phyloP scores from a whole-genome alignment of 2,113 vertebrate genomes.

The Laticauda laticaudata region DNA sequence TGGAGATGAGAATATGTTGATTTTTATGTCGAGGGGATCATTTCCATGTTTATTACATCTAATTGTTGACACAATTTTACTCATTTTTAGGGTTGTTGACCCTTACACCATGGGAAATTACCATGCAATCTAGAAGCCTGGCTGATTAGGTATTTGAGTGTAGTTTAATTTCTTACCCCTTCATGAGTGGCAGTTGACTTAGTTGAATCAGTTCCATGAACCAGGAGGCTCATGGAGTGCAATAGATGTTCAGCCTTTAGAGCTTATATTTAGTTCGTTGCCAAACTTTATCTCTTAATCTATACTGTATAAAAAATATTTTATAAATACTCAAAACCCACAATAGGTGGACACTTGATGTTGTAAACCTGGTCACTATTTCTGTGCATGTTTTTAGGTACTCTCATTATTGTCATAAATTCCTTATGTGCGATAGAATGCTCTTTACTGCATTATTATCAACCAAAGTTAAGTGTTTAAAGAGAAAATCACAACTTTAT shows the following conservation, averaged over 20 bases:
- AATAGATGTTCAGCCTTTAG: background rate
- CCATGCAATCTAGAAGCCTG: background rate
- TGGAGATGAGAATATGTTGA: background rate
- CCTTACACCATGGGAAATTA: background rate
- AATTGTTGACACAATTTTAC: background rate
- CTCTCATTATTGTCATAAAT: background rate
- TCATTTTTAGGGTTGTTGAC: background rate
- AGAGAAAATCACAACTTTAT: background rate
- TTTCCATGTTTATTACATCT: background rate
- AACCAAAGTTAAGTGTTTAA: rapidly evolving
- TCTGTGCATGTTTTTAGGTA: background rate
- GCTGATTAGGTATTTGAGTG: background rate
- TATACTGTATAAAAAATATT: background rate
- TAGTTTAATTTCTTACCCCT: background rate
- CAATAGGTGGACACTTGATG: background rate
- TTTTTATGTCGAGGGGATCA: background rate
- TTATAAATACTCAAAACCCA: background rate
- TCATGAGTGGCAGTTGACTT: background rate
- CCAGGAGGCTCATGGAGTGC: background rate
- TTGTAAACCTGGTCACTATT: background rate
- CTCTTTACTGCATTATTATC: slow-evolving; percentile 2
- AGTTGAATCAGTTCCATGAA: background rate
- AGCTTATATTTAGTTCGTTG: background rate
- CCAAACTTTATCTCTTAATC: background rate
- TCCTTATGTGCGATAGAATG: background rate